Evolutionary conservation across 1,140 invertebrate species (phyloP).

Genomic region (Lanistes nyassanus): DNA sequence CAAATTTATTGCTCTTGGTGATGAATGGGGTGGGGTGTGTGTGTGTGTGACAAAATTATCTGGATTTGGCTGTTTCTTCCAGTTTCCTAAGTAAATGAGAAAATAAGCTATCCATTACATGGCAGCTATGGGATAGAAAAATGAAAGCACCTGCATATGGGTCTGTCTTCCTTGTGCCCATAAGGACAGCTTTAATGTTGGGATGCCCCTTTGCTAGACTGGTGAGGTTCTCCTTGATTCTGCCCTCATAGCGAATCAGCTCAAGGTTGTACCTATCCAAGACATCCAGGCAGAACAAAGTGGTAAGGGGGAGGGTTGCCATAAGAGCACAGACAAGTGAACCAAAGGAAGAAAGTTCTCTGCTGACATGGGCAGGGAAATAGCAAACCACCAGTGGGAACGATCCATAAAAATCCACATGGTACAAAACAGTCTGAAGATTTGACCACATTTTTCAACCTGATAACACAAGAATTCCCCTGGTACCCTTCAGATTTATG

Average conservation of each 20-base stretch:
- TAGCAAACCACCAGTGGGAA: no score
- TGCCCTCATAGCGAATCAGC: slow-evolving; percentile 75
- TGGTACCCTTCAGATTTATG: no score
- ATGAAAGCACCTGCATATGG: slow-evolving; percentile 77
- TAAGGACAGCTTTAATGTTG: slow-evolving; percentile 82
- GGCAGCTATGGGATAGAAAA: background rate
- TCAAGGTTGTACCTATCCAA: slow-evolving; percentile 77
- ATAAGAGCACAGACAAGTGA: no score
- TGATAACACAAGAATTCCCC: no score
- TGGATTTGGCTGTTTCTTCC: background rate
- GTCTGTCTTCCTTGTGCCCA: slow-evolving; percentile 89
- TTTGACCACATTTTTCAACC: no score
- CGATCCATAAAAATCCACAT: no score
- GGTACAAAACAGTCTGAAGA: no score
- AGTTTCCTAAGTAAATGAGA: background rate
- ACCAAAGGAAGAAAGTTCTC: no score
- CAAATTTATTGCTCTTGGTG: background rate
- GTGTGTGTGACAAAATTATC: background rate
- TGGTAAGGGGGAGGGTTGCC: no score
- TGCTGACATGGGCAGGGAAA: no score
- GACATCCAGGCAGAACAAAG: background rate
- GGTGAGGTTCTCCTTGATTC: slow-evolving; percentile 78
- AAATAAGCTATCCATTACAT: background rate
- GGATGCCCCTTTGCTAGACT: slow-evolving; percentile 74
- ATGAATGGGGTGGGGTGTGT: background rate